Evolutionary conservation across 2,888 invertebrate genomes (phyloP), one percentile per base, ranked within the genome.

Genomic region (Erebia palarica): DNA sequence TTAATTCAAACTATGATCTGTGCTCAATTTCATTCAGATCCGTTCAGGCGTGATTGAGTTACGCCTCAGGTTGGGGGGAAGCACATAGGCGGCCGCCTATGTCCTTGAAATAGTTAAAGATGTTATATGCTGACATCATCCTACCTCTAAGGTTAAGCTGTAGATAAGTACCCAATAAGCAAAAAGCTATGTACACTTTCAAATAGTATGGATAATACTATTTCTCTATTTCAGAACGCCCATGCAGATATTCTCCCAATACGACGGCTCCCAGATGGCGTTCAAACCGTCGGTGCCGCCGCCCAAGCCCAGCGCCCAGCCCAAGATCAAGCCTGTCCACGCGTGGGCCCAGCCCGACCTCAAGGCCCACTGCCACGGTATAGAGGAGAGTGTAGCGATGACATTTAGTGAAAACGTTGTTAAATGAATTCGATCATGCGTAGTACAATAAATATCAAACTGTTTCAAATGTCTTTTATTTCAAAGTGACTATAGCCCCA

Each of bases 221-320:
- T 27, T 36, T 36, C 7, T 36, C 36, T 36, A 5, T 86, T 84
- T 21, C 86, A 97, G 96, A 78, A 88, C 94, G 0, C 94, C 96
- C 0, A 93, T 95, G 65, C 95, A 96, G 76, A 86, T 96, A 27
- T 95, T 94, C 80, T 86, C 88, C 1, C 89, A 94, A 65, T 96
- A 94, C 85, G 95, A 96, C 84, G 95, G 96, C 69, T 94, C 95
- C 0, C 90, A 95, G 80, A 96, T 97, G 94, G 92, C 94, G 4
- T 97, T 97, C 83, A 96, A 95, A 83, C 97, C 97, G 0, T 82
- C 96, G 0, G 93, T 97, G 21, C 94, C 96, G n/a, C 88, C 95
- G 58, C 96, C 96, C 1, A 87, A 94, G 59, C 94, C 95, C 1
- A 94, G 92, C 75, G 87, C 73, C 16, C 84, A 89, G 60, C 90